Conservation (phyloP, 2,797 vertebrate genomes). For the Taenioides sp. region DNA sequence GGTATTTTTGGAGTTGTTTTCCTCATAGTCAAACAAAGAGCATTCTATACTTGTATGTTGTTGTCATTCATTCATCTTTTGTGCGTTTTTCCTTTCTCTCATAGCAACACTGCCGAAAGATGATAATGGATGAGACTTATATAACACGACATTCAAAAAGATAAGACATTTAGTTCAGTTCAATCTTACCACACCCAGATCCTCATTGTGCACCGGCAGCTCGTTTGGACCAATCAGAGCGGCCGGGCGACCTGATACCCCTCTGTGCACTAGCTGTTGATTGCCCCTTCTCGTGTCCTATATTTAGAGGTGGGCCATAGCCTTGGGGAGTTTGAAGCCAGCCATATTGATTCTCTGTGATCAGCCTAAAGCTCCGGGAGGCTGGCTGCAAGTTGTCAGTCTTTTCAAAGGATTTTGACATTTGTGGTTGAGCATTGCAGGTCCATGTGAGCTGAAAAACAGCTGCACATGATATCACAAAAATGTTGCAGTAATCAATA, state of each 20-base stretch:
- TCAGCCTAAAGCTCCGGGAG: constrained; percentile 40
- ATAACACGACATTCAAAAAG: neutral
- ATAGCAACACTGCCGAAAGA: neutral
- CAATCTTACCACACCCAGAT: constrained; percentile 32
- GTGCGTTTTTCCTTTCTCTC: neutral
- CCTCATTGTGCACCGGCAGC: constrained; percentile 35
- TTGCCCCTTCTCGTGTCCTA: constrained; percentile 50
- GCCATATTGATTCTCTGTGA: constrained; percentile 54
- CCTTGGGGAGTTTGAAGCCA: constrained; percentile 29
- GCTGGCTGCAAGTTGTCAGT: constrained; percentile 37
- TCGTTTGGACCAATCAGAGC: constrained; percentile 22
- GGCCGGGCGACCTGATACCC: constrained; percentile 30
- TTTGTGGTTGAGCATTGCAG: constrained; percentile 27
- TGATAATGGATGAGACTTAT: neutral
- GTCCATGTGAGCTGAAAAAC: constrained; percentile 32
- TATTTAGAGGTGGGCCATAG: constrained; percentile 56
- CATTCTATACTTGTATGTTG: neutral
- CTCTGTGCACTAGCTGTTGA: constrained; percentile 20
- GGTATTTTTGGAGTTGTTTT: no score
- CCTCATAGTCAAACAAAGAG: neutral
- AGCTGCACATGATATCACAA: no score
- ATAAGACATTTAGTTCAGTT: neutral
- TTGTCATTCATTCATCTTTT: neutral
- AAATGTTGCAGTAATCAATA: no score
- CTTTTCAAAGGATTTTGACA: constrained; percentile 48